These are phyloP conservation scores for Phataginus tricuspis DNA, from an alignment of 2,797 vertebrate species.

Conservation along the genomic window DNA sequence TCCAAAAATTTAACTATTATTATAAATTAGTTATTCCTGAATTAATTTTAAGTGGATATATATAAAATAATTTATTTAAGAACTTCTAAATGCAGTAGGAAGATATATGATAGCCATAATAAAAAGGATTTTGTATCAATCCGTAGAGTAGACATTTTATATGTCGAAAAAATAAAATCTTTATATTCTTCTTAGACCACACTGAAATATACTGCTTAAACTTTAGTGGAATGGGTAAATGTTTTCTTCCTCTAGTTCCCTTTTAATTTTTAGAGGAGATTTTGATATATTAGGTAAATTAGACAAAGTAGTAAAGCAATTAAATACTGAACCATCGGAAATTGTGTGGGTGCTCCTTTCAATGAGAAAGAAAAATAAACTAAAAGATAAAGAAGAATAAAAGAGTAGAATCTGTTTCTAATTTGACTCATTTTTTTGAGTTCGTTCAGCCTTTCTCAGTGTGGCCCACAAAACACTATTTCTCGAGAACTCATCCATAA, in stretches of 20 bases:
- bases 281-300: not conserved
- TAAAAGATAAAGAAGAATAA: not conserved
- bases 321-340: not conserved
- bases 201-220: not conserved
- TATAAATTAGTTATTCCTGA: not conserved
- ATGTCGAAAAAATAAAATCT: not conserved
- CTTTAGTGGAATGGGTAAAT: not conserved
- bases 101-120: not conserved
- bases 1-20: not conserved
- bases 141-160: not conserved
- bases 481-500: constrained; percentile 5
- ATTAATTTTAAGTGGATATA: not conserved
- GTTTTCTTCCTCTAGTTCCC: not conserved
- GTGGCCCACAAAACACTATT: not conserved
- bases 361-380: not conserved
- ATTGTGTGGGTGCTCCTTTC: not conserved
- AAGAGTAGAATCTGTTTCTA: not conserved
- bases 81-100: not conserved
- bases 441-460: not conserved
- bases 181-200: not conserved
- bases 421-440: not conserved
- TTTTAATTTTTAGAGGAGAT: not conserved
- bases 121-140: not conserved
- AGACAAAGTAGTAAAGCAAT: not conserved
- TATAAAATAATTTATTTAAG: not conserved